Conservation (phyloP, 2,113 vertebrate species). For the Castor canadensis region DNA sequence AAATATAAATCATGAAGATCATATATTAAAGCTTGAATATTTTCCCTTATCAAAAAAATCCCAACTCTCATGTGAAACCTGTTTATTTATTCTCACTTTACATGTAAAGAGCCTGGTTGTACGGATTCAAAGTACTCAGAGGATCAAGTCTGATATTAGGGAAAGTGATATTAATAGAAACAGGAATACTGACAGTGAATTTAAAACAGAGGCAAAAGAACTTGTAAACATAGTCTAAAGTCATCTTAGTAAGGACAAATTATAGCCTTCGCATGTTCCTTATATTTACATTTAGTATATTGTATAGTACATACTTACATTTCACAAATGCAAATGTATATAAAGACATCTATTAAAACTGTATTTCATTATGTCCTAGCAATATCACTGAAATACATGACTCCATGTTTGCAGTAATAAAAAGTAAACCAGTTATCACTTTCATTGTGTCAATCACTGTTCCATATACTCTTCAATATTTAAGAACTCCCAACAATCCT, state of each 20-base stretch:
- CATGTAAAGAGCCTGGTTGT: not conserved
- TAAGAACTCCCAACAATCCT: not conserved
- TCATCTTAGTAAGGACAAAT: not conserved
- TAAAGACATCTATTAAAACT: conserved; percentile 9
- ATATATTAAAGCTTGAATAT: not conserved
- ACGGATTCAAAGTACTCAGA: not conserved
- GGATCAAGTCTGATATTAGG: not conserved
- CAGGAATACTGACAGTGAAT: not conserved
- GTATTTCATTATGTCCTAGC: not conserved
- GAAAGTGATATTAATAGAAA: not conserved
- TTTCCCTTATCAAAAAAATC: not conserved
- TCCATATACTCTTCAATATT: not conserved
- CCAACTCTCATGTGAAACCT: not conserved
- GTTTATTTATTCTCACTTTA: conserved; percentile 9
- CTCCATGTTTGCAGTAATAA: not conserved
- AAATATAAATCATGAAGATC: conserved; percentile 23
- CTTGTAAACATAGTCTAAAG: not conserved
- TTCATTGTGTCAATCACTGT: not conserved
- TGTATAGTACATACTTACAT: not conserved
- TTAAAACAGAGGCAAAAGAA: not conserved
- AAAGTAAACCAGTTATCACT: not conserved
- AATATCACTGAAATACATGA: not conserved
- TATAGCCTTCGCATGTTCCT: not conserved
- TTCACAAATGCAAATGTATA: not conserved
- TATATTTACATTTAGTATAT: not conserved